Evolutionary conservation across 2,113 vertebrate genomes (phyloP), one percentile per base, ranked within the genome.

Genomic region (Panthera tigris): DNA sequence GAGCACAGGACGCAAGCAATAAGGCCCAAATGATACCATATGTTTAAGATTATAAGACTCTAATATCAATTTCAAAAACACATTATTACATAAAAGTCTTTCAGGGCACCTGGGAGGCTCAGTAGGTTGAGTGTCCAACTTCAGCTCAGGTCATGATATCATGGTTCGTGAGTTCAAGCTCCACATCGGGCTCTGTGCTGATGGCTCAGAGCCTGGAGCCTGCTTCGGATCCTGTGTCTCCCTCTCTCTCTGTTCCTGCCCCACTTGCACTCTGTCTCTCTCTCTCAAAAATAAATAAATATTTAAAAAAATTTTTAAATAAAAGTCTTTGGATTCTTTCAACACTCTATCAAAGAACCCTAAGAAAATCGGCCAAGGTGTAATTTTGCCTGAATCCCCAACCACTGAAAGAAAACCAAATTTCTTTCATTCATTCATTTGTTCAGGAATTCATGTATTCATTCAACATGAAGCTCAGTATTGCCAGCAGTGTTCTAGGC

Each of bases 71-170:
- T 76, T 81, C 50, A 93, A 78, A 33, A 81, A 74, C 33, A 66
- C 57, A 88, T 41, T 50, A 91, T 27, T 85, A 89, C 95, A 45
- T 39, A 92, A 68, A 73, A 80, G 71, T 81, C 52, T 95, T 65
- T 89, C 50, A 55, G 57, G 57, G 57, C 57, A 23, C 57, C 57
- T 61, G 57, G 57, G 55, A 21, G 55, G 55, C 55, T 57, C 55
- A 57, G 55, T 57, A 57, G 18, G 55, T 57, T 57, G 55, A 57
- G 6, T 2, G 55, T 57, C 55, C 55, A 21, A 57, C 55, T 57
- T 57, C 21, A 8, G 21, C 57, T 23, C 57, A 61, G 57, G 57
- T 61, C 57, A 61, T 61, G 21, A 61, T 61, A 21, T 23, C 57
- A 61, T 8, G 8, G 57, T 61, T 61, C 3, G 0, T 61, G 57